A percentile compares a stretch with the other conserved stretches of the same genome.
phyloP scores from a whole-genome alignment of 2,113 vertebrate species.

The Mohoua ochrocephala region DNA sequence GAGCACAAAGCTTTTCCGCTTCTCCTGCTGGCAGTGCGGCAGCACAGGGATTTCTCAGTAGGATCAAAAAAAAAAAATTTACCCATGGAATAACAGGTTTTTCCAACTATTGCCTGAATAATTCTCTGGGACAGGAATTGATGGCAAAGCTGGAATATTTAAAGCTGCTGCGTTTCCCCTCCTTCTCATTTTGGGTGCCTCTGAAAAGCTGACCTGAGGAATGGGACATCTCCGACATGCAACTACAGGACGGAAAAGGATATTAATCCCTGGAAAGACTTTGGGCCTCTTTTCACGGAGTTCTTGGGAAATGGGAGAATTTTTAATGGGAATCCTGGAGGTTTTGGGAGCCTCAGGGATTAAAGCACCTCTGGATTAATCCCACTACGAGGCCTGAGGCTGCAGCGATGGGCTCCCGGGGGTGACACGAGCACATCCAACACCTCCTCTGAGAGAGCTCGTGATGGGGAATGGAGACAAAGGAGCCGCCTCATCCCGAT shows the following conservation, averaged over 20 bases:
- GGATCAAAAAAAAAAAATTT: neutral
- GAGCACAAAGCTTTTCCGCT: constrained; percentile 4
- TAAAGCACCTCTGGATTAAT: neutral
- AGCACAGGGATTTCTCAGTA: neutral
- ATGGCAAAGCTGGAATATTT: neutral
- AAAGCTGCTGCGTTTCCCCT: neutral
- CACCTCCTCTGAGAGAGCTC: neutral
- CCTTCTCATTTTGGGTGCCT: neutral
- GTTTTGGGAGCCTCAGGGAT: neutral
- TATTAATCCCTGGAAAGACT: neutral
- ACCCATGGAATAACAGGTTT: neutral
- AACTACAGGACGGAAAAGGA: too few relatives aligned
- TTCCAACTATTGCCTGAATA: neutral
- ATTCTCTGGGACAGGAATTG: neutral
- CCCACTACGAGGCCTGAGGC: neutral
- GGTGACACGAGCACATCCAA: neutral
- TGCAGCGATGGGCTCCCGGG: neutral
- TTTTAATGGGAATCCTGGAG: neutral
- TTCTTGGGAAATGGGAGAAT: neutral
- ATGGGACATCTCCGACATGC: accelerated
- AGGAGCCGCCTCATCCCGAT: constrained; percentile 5
- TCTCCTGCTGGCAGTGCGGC: neutral
- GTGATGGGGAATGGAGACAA: constrained; percentile 28
- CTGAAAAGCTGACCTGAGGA: neutral
- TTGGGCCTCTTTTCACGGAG: neutral